A percentile compares a stretch with the other conserved stretches of the same genome.
Conservation (phyloP, 1,140 invertebrate species). For the Heterodera carotae region DNA sequence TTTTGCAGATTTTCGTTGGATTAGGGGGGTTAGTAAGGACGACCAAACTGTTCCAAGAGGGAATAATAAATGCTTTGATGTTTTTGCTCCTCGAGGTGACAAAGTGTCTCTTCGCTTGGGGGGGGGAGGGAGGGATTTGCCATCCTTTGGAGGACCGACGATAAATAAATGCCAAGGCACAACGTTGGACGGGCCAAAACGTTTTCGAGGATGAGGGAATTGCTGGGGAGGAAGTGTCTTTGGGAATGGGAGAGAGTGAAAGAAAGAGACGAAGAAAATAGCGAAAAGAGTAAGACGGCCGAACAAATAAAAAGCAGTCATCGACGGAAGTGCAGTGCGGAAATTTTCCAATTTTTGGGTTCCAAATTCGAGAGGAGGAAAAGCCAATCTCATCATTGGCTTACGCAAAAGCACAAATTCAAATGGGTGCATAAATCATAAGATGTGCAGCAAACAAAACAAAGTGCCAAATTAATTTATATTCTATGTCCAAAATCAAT, state of each 20-base stretch:
- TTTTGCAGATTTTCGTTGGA: not conserved
- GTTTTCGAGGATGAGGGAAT: not conserved
- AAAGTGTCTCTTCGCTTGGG: not conserved
- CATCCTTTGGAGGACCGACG: not conserved
- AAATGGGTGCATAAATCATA: no score
- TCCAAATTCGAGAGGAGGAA: not conserved
- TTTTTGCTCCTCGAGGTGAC: no score
- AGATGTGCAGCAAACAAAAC: no score
- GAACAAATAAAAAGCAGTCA: not conserved
- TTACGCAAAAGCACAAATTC: no score
- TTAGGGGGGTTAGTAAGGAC: no score
- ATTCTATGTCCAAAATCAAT: no score
- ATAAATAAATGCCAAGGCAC: not conserved
- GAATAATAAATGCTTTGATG: no score
- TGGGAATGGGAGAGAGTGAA: not conserved
- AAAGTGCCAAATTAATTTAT: no score
- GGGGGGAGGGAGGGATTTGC: no score
- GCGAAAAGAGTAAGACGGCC: not conserved
- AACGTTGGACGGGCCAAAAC: not conserved
- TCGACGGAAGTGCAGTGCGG: not conserved
- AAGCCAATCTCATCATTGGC: not conserved
- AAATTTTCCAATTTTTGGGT: not conserved
- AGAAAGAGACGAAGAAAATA: not conserved
- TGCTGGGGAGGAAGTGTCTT: no score
- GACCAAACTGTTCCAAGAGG: no score